Base-by-base conservation (phyloP, 2,797 vertebrate species). In the Phrynocephalus guinanensis region DNA sequence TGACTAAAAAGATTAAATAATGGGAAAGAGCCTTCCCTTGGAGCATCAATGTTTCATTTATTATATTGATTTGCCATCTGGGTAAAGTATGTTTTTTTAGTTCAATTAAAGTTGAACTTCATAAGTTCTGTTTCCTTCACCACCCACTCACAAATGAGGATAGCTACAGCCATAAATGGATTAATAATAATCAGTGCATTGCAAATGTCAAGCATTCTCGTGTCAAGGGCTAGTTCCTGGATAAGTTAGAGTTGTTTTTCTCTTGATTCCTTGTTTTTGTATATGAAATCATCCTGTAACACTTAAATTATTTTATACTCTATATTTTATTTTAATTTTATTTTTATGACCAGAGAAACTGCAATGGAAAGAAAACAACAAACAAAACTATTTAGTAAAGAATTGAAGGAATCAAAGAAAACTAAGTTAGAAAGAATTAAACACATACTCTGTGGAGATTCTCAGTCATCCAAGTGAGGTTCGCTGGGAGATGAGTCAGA, bases 1-100 rank as follows among this genome's bases (percentile, higher is more conserved):
- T 87, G 56, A 89, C 28, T 87, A 76, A 81, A 70, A 26, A 76
- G 2, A 86, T 89, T 87, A 91, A 88, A 56, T 90, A 90, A 90
- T 48, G 10, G 82, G 76, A 87, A 87, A 44, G 30, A 86, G 30
- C 1, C 82, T 87, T 68, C 75, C 83, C 87, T 90, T 85, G 77
- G 63, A 63, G 60, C 67, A 75, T 52, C 80, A 70, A 4, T 63
- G 56, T 84, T n/a, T 28, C 24, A 84, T 85, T 83, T 63, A 63
- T 90, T 90, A 16, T 70, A 91, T 86, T 73, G 71, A 82, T 91
- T 92, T 87, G 26, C 16, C 86, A 83, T 85, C 76, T 81, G 24
- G 56, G 13, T 20, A 85, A n/a, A 73, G 11, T 6, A 1, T 3
- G 52, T 68, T 3, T 10, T 10, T 20, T 11, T 13, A 13, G 68